A percentile compares a stretch with the other conserved stretches of the same genome.
These are phyloP conservation scores for Dryobates pubescens DNA, from an alignment of 2,797 vertebrate genomes.

Conservation along the genomic window DNA sequence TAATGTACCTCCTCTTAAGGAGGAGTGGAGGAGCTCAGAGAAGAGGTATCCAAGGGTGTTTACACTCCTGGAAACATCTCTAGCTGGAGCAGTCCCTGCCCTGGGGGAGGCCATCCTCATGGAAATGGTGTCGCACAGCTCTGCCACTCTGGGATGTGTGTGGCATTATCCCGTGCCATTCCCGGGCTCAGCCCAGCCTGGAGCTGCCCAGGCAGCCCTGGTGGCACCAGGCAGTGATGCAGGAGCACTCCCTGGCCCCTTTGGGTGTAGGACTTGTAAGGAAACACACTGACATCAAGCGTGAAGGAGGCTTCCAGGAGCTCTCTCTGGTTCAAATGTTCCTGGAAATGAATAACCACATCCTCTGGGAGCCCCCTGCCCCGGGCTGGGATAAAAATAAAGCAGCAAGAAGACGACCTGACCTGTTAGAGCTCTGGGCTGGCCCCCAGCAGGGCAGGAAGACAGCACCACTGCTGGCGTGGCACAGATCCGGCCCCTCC, in stretches of 20 bases:
- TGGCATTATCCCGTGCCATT: fast-evolving
- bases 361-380: constrained; percentile 12
- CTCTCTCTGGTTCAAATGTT: background rate
- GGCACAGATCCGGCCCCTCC: background rate
- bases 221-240: background rate
- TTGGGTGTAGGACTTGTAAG: background rate
- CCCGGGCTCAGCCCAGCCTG: background rate
- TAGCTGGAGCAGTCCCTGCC: fast-evolving
- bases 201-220: background rate
- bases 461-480: background rate
- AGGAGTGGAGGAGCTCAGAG: background rate
- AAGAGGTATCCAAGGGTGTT: background rate
- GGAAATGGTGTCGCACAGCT: background rate
- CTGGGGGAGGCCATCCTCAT: background rate
- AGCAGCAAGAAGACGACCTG: background rate
- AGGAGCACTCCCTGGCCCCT: background rate
- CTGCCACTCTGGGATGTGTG: background rate
- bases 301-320: constrained; percentile 6
- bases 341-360: constrained; percentile 54
- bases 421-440: background rate
- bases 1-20: too few species aligned
- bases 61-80: fast-evolving
- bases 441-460: background rate
- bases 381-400: background rate
- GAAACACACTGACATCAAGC: background rate